These are phyloP conservation scores for Hiodon tergisus DNA, from an alignment of 2,113 vertebrate genomes.

Conservation along the genomic window DNA sequence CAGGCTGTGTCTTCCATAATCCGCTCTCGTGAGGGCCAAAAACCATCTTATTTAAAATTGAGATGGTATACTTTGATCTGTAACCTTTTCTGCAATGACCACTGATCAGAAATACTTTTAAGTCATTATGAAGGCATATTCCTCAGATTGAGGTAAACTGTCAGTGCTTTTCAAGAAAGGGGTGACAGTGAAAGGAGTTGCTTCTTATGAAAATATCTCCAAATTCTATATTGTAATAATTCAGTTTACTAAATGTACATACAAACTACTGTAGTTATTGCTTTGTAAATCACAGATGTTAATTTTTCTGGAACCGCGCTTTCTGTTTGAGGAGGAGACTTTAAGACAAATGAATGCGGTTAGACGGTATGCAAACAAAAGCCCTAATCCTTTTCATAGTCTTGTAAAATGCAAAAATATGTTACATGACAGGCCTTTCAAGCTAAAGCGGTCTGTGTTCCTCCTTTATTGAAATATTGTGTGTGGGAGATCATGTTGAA, in stretches of 20 bases:
- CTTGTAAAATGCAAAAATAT: conserved; percentile 21
- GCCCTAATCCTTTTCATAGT: not conserved
- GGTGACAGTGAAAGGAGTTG: too few species aligned
- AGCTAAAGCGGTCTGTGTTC: conserved; percentile 18
- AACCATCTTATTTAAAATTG: too few species aligned
- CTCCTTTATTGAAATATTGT: conserved; percentile 26
- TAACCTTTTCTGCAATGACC: too few species aligned
- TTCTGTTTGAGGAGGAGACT: conserved; percentile 3
- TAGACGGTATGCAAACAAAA: too few species aligned
- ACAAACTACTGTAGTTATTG: not conserved
- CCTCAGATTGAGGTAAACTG: too few species aligned
- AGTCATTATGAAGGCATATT: too few species aligned
- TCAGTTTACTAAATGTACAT: not conserved
- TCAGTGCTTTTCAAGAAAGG: too few species aligned
- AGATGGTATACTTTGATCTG: too few species aligned
- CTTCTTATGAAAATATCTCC: not conserved
- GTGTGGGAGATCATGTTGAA: not conserved
- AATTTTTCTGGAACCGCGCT: too few species aligned
- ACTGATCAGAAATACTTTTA: too few species aligned
- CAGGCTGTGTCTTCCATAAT: not conserved
- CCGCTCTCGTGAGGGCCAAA: too few species aligned
- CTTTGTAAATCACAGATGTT: too few species aligned
- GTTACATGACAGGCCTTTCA: conserved; percentile 17
- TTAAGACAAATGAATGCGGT: conserved; percentile 8
- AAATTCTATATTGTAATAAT: not conserved